Evolutionary conservation across 2,797 vertebrate genomes (phyloP).

Genomic region (Eleutherodactylus coqui): DNA sequence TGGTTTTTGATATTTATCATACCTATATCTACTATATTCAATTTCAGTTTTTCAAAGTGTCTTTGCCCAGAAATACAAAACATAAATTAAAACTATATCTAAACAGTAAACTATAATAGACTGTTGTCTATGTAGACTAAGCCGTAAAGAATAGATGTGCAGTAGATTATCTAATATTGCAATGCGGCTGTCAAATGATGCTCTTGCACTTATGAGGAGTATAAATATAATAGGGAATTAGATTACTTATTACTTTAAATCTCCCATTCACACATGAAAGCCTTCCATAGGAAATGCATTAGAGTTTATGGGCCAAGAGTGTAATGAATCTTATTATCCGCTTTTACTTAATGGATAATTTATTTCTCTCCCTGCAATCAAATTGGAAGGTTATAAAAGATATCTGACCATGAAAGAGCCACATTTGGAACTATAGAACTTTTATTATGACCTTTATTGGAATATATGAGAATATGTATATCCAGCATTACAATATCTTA

Average conservation of each 20-base stretch:
- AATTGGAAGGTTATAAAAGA: constrained; percentile 29
- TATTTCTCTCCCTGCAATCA: constrained; percentile 34
- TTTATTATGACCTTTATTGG: constrained; percentile 7
- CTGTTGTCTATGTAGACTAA: neutral
- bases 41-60: neutral
- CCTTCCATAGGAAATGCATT: constrained; percentile 33
- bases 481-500: neutral
- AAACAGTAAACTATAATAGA: neutral
- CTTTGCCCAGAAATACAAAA: neutral
- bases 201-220: neutral
- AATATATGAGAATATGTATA: neutral
- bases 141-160: neutral
- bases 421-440: neutral
- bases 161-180: neutral
- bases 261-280: constrained; percentile 35
- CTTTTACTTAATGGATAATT: constrained; percentile 51
- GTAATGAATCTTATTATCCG: constrained; percentile 39
- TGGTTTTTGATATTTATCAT: neutral
- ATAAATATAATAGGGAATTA: neutral
- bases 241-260: constrained; percentile 37
- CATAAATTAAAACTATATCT: neutral
- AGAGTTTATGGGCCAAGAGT: constrained; percentile 39
- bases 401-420: constrained; percentile 17
- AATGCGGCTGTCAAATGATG: neutral
- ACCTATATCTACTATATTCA: neutral